Conservation (phyloP, 2,888 invertebrate genomes). For the Metacarcinus magister region DNA sequence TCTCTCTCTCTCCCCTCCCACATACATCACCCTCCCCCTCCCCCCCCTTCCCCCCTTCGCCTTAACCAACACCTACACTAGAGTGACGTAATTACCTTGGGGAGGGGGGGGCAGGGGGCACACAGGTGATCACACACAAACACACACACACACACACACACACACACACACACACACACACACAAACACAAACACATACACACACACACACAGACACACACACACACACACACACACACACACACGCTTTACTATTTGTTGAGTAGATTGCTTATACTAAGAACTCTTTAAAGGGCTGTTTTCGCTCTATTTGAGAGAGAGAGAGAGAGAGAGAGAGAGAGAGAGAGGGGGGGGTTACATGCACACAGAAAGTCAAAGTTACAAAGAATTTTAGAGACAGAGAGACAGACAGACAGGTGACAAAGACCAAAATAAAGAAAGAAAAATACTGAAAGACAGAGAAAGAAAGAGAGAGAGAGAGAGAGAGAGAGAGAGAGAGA, state of each 20-base stretch:
- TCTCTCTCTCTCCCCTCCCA: background rate
- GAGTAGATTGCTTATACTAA: background rate
- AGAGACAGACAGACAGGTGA: background rate
- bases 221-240: conserved; percentile 29
- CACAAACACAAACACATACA: background rate
- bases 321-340: background rate
- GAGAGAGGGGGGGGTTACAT: background rate
- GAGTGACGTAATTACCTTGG: conserved; percentile 18
- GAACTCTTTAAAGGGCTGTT: conserved; percentile 41
- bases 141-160: too few species aligned
- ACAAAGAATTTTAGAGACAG: background rate
- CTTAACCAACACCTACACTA: background rate
- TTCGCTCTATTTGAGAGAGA: background rate
- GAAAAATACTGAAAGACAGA: background rate
- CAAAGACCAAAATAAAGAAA: too few species aligned
- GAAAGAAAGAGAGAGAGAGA: background rate
- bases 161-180: too few species aligned
- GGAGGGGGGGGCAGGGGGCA: too few species aligned
- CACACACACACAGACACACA: conserved; percentile 29
- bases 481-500: background rate
- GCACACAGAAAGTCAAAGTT: background rate
- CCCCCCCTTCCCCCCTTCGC: background rate
- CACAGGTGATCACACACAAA: too few species aligned
- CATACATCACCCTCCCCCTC: background rate
- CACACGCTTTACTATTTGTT: background rate